Evolutionary conservation across 2,113 vertebrate species (phyloP).

Genomic region (Talpa occidentalis): DNA sequence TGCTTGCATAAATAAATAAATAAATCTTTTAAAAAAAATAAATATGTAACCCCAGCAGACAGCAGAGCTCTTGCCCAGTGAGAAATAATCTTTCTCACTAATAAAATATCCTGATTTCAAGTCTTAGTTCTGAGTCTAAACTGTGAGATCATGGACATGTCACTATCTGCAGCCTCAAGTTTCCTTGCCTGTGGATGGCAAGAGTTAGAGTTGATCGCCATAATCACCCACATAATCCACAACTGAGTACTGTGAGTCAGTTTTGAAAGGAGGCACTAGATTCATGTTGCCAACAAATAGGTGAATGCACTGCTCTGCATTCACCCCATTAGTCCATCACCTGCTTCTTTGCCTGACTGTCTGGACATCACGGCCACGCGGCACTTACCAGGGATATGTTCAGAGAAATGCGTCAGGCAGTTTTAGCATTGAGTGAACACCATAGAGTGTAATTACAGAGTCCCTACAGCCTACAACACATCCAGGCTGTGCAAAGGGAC

Average conservation of each 20-base stretch:
- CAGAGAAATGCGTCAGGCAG: no score
- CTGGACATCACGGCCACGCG: background rate
- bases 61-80: rapidly evolving
- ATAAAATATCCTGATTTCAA: background rate
- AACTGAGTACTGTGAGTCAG: rapidly evolving
- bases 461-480: no score
- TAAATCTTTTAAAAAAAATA: no score
- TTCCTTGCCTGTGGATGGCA: no score
- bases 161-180: no score
- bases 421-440: no score
- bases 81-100: background rate
- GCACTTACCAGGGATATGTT: no score
- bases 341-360: background rate
- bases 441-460: no score
- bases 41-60: background rate
- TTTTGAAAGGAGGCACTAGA: background rate
- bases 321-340: background rate
- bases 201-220: background rate
- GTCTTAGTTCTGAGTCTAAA: background rate
- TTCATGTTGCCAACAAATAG: background rate
- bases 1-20: no score
- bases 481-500: no score
- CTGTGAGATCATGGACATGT: background rate
- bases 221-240: background rate
- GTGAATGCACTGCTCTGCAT: rapidly evolving